Evolutionary conservation across 2,888 invertebrate species (phyloP), one percentile per base, ranked within the genome.

Genomic region (Temnothorax ravouxi): DNA sequence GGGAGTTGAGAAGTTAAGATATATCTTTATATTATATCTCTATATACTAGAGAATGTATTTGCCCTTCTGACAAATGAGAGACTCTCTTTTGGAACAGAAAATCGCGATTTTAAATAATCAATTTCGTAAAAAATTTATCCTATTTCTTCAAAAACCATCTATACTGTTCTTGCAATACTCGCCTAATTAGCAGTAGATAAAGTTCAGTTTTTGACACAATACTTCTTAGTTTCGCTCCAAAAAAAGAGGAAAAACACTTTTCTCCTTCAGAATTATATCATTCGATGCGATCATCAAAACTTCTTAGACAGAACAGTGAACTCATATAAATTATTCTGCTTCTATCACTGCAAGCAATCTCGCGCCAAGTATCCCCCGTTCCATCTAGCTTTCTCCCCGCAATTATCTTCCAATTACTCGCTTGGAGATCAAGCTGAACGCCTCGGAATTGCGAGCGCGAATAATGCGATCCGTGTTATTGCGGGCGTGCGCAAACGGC

Each of bases 321-420:
- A 71, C 9, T 71, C 15, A 18, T n/a, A n/a, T 25, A 18, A 54
- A 56, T 67, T 67, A 56, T 56, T 72, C 11, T 11, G 6, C 25
- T 18, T n/a, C 18, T 41, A 56, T 72, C 41, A 25, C 0, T 21
- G n/a, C 44, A 21, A 34, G 15, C 61, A 21, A 18, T 47, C 21
- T 61, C n/a, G 21, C 29, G n/a, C 25, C 34, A 47, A 61, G 18
- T 34, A 21, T 47, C n/a, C 15, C 15, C 1, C 47, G 18, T 66
- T 47, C 47, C 66, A 47, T 47, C 25, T 47, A 67, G 18, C n/a
- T 50, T 9, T 15, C 74, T 6, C 3, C 25, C 44, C 15, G 25
- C 29, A 67, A 61, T 75, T 75, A 74, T 59, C 59, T 61, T 62
- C n/a, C 61, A 75, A 75, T 75, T 75, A 61, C 47, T 62, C 61